Evolutionary conservation across 2,888 invertebrate genomes (phyloP).

Genomic region (Lissonota sp.): DNA sequence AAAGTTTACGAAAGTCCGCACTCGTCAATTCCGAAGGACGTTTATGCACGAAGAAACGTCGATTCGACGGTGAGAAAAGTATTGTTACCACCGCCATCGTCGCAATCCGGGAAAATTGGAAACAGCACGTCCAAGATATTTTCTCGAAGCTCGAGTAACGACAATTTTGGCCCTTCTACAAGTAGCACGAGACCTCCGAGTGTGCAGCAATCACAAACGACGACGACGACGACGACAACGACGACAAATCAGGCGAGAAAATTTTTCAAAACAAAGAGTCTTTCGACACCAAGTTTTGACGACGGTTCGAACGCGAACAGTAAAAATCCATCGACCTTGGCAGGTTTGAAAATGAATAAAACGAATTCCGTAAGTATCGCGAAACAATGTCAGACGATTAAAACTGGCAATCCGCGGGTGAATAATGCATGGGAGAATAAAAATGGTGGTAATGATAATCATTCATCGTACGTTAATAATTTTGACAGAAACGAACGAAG

Average conservation of each 20-base stretch:
- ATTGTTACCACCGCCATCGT: constrained; percentile 12
- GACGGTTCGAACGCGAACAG: constrained; percentile 38
- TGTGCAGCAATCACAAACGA: not conserved
- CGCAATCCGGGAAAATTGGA: not conserved
- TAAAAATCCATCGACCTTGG: constrained; percentile 19
- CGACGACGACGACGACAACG: constrained; percentile 2
- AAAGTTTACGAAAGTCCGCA: constrained; percentile 53
- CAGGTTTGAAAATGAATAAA: constrained; percentile 39
- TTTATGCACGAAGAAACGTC: not conserved
- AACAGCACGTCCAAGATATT: not conserved
- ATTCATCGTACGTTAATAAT: constrained; percentile 44
- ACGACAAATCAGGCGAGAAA: constrained; percentile 65
- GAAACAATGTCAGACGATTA: constrained; percentile 45
- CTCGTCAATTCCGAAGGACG: not conserved
- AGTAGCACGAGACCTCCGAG: not conserved
- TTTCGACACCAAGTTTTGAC: constrained; percentile 71
- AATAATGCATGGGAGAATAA: constrained; percentile 47
- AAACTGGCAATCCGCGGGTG: constrained; percentile 22
- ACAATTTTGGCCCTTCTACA: not conserved
- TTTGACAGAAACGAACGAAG: constrained; percentile 69
- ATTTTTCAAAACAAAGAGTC: constrained; percentile 76
- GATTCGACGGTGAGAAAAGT: constrained; percentile 7
- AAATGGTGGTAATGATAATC: constrained; percentile 56
- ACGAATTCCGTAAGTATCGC: constrained; percentile 70
- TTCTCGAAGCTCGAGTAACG: constrained; percentile 31